Evolutionary conservation across 2,113 vertebrate genomes (phyloP).

Genomic region (Pedionomus torquatus): DNA sequence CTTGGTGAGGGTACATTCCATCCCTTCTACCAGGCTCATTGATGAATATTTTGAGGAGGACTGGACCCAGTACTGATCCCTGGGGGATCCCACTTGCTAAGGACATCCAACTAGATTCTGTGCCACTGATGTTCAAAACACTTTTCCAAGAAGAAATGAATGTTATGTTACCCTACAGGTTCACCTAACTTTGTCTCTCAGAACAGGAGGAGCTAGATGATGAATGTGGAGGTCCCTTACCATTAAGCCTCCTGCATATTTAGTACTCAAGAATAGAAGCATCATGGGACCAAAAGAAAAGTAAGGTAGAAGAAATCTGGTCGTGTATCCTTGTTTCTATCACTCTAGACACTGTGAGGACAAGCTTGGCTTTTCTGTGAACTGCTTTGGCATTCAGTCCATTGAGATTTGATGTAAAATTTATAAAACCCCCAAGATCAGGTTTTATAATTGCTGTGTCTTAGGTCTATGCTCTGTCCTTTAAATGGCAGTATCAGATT

Average conservation of each 20-base stretch:
- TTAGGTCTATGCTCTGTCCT: background rate
- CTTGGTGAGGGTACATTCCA: too few relatives aligned
- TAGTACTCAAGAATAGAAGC: background rate
- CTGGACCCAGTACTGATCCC: too few relatives aligned
- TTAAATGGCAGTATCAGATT: background rate
- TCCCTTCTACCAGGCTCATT: too few relatives aligned
- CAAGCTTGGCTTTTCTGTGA: background rate
- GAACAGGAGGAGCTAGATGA: background rate
- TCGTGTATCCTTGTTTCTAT: background rate
- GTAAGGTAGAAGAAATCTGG: background rate
- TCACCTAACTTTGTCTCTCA: background rate
- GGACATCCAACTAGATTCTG: too few relatives aligned
- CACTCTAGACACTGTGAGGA: background rate
- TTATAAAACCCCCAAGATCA: background rate
- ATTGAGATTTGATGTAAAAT: background rate
- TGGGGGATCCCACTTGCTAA: too few relatives aligned
- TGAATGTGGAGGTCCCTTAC: background rate
- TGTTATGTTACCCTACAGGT: background rate
- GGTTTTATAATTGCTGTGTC: background rate
- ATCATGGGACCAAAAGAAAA: background rate
- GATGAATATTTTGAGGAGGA: too few relatives aligned
- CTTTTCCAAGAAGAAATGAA: background rate
- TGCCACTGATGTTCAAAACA: background rate
- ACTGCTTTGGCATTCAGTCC: background rate
- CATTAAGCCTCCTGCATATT: background rate